phyloP scores from a whole-genome alignment of 2,888 invertebrate genomes.

The Napeogenes inachia region DNA sequence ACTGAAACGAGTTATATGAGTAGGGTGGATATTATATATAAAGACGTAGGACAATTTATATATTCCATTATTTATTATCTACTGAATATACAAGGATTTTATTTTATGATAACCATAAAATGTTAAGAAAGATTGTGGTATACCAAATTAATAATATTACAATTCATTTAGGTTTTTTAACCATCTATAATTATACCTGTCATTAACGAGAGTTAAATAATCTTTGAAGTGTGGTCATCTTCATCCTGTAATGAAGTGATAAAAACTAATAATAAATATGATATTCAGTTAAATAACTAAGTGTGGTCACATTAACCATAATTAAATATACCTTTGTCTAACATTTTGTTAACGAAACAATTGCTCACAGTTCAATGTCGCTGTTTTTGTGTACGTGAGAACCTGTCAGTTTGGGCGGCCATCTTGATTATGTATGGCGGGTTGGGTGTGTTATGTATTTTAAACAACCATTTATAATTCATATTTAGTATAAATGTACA shows the following conservation, averaged over 20 bases:
- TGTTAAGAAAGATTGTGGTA: no score
- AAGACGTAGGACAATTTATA: no score
- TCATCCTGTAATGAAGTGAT: background rate
- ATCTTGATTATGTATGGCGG: slow-evolving; percentile 22
- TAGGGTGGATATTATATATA: slow-evolving; percentile 13
- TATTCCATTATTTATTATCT: background rate
- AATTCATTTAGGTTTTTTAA: no score
- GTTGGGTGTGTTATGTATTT: slow-evolving; percentile 16
- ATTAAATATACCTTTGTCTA: slow-evolving; percentile 64
- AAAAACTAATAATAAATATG: background rate
- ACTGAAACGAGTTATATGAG: slow-evolving; percentile 22
- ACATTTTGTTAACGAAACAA: slow-evolving; percentile 46
- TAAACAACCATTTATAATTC: background rate
- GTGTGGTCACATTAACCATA: slow-evolving; percentile 39
- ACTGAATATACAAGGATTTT: background rate
- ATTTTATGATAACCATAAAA: background rate
- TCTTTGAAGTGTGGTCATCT: background rate
- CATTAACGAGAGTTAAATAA: no score
- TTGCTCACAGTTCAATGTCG: slow-evolving; percentile 56
- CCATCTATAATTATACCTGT: no score
- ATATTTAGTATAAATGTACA: background rate
- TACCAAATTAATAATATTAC: no score
- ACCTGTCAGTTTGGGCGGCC: slow-evolving; percentile 43
- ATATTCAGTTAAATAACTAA: background rate
- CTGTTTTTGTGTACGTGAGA: slow-evolving; percentile 45